Evolutionary conservation across 2,797 vertebrate species (phyloP), one percentile per base, ranked within the genome.

Genomic region (Naso thynnoides): DNA sequence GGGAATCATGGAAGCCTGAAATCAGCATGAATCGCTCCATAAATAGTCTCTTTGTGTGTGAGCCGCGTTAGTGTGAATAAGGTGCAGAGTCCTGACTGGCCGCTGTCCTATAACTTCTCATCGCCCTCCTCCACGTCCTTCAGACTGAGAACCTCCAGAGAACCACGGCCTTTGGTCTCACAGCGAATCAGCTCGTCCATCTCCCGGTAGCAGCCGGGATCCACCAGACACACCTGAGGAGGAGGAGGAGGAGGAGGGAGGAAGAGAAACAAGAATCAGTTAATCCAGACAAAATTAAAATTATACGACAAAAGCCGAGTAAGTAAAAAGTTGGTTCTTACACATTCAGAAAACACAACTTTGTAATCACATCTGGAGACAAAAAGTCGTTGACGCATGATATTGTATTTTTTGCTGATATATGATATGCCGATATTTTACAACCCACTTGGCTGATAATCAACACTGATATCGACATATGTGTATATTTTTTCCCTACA

Each of bases 121-220:
- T 99, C 98, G 61, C 98, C 98, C 88, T 99, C 98, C 86, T 99
- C 98, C 87, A 99, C 97, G 0, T 99, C 98, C 82, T 97, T 99
- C 88, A 99, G 91, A 57, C 85, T 97, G 73, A 99, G 94, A 21
- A 99, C 96, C 88, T 99, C 98, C 89, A 99, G 90, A 0, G 95
- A 94, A 9, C 97, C 98, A 55, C 91, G 93, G 72, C 98, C 98
- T 92, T 95, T 98, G 0, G 98, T 99, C 93, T 99, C 97, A 0
- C 96, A 97, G 71, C 96, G 95, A 74, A 99, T 96, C 82, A 99
- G 91, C 88, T 99, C 98, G n/a, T 99, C 97, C 0, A 99, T 96
- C 90, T 98, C 98, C 70, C 98, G 92, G 94, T 96, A 99, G 94
- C 96, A 98, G 86, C 98, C 98, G 0, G 98, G 98, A 88, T 99